Percentiles rank a stretch among this genome's conserved stretches.
phyloP scores from a whole-genome alignment of 1,140 invertebrate genomes.

The Luehdorfia chinensis region DNA sequence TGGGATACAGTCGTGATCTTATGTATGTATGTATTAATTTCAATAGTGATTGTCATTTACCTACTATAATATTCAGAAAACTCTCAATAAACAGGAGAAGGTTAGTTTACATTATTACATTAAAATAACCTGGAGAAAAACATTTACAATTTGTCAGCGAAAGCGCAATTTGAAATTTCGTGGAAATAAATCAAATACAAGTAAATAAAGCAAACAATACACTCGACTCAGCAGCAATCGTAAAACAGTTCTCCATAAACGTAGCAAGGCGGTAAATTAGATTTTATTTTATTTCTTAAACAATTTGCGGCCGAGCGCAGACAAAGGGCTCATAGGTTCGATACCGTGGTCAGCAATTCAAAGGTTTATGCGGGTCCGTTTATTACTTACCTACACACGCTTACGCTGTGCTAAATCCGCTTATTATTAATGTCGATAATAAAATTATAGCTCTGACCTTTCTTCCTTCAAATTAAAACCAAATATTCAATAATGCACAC shows the following conservation, averaged over 20 bases:
- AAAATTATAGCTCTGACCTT: slow-evolving; percentile 16
- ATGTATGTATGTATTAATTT: too few species aligned
- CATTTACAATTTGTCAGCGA: neutral
- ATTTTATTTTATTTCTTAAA: slow-evolving; percentile 75
- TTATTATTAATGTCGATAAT: slow-evolving; percentile 18
- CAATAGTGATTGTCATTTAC: too few species aligned
- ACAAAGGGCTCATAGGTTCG: slow-evolving; percentile 68
- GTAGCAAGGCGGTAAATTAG: slow-evolving; percentile 69
- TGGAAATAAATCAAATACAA: slow-evolving; percentile 18
- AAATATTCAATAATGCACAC: too few species aligned
- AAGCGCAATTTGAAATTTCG: slow-evolving; percentile 12
- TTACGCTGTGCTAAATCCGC: slow-evolving; percentile 28
- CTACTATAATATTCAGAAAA: too few species aligned
- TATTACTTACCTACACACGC: slow-evolving; percentile 59
- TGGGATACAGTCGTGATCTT: too few species aligned
- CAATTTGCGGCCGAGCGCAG: slow-evolving; percentile 63
- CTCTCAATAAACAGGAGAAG: too few species aligned
- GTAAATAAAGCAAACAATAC: slow-evolving; percentile 46
- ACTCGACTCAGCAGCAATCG: slow-evolving; percentile 44
- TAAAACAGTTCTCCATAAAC: slow-evolving; percentile 65
- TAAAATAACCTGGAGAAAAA: neutral
- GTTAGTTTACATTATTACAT: too few species aligned
- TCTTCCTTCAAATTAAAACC: neutral
- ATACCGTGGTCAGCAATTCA: slow-evolving; percentile 70
- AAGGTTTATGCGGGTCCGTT: slow-evolving; percentile 72